Evolutionary conservation across 1,140 invertebrate species (phyloP).

Genomic region (Drosophila pallidifrons): DNA sequence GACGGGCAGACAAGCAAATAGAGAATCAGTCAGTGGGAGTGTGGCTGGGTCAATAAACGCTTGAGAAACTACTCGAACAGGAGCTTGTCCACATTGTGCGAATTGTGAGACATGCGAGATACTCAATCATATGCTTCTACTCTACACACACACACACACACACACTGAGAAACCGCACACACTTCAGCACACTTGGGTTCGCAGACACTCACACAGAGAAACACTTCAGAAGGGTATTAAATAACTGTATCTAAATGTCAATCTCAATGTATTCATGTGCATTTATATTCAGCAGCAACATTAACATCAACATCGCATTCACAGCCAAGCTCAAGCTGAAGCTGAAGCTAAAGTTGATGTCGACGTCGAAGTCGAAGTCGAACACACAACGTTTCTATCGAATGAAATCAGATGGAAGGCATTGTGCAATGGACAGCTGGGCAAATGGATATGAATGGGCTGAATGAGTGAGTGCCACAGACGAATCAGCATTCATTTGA

Average conservation of each 20-base stretch:
- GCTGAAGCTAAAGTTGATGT: not conserved
- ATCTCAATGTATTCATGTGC: constrained; percentile 81
- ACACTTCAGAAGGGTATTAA: constrained; percentile 62
- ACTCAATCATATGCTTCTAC: constrained; percentile 21
- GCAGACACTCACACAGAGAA: constrained; percentile 10
- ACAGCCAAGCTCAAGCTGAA: not conserved
- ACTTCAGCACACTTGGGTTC: constrained; percentile 23
- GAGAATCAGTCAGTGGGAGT: not conserved
- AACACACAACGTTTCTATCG: constrained; percentile 11
- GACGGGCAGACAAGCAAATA: not conserved
- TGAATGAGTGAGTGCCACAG: constrained; percentile 36
- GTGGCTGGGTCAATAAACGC: constrained; percentile 37
- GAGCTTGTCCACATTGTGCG: constrained; percentile 19
- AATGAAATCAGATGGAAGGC: constrained; percentile 23
- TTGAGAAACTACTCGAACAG: constrained; percentile 27
- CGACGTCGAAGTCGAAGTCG: not conserved
- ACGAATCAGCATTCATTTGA: constrained; percentile 74
- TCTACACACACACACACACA: not conserved
- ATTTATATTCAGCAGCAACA: constrained; percentile 57
- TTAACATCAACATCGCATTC: constrained; percentile 18
- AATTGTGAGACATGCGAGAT: constrained; percentile 15
- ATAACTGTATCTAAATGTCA: constrained; percentile 77
- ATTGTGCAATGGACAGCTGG: constrained; percentile 38
- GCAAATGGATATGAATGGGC: constrained; percentile 40
- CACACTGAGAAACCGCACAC: constrained; percentile 16